These are phyloP conservation scores for Lasioglossum zephyrum DNA, from an alignment of 2,888 invertebrate genomes.

Conservation along the genomic window DNA sequence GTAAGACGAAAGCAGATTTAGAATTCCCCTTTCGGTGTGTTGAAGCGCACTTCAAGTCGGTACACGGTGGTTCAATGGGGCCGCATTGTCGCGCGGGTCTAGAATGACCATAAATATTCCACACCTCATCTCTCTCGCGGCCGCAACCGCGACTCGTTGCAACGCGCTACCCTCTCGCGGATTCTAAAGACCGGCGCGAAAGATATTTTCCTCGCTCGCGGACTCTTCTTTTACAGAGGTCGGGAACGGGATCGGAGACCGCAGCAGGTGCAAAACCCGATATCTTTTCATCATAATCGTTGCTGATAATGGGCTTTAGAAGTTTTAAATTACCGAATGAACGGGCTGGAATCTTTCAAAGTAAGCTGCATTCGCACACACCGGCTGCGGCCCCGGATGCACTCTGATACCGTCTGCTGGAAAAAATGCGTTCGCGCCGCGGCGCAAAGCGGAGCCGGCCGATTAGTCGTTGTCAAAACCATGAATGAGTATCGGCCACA, in stretches of 20 bases:
- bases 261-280: slow-evolving; percentile 66
- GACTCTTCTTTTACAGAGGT: slow-evolving; percentile 42
- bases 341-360: slow-evolving; percentile 67
- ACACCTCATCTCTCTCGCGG: slow-evolving; percentile 71
- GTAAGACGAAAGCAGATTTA: slow-evolving; percentile 41
- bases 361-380: slow-evolving; percentile 59
- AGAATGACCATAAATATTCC: slow-evolving; percentile 78
- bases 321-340: slow-evolving; percentile 70
- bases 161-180: slow-evolving; percentile 33
- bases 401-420: slow-evolving; percentile 33
- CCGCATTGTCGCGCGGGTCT: slow-evolving; percentile 69
- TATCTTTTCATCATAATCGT: slow-evolving; percentile 71
- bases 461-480: slow-evolving; percentile 66
- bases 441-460: slow-evolving; percentile 53
- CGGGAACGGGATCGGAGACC: slow-evolving; percentile 45
- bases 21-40: slow-evolving; percentile 44
- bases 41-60: slow-evolving; percentile 52
- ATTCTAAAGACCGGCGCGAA: slow-evolving; percentile 56
- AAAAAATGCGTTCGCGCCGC: slow-evolving; percentile 48
- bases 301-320: slow-evolving; percentile 70
- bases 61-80: slow-evolving; percentile 64
- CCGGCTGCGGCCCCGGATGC: slow-evolving; percentile 36
- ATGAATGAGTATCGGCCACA: slow-evolving; percentile 57
- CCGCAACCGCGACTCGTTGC: slow-evolving; percentile 28
- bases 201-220: slow-evolving; percentile 58